Evolutionary conservation across 2,113 vertebrate species (phyloP).

Genomic region (Motacilla alba): DNA sequence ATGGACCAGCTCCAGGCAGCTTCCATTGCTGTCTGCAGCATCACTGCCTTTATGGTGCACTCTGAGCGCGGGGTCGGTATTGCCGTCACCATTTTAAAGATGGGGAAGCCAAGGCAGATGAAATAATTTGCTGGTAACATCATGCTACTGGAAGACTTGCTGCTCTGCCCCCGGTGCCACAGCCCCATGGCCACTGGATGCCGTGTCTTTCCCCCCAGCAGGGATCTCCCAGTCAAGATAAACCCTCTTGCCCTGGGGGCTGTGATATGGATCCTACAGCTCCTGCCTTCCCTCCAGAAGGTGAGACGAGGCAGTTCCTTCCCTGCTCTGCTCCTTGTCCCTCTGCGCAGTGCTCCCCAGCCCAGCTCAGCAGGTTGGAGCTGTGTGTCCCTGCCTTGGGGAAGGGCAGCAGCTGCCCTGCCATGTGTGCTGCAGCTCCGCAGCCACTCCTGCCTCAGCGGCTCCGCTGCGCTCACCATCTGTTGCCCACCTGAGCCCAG

Average conservation of each 20-base stretch:
- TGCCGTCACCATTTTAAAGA: background rate
- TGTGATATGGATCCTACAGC: rapidly evolving
- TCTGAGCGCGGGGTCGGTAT: background rate
- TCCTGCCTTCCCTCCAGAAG: background rate
- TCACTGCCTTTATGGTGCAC: background rate
- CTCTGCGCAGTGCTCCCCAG: background rate
- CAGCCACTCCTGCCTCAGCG: background rate
- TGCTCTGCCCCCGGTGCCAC: background rate
- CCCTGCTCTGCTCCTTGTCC: background rate
- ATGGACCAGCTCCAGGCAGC: background rate
- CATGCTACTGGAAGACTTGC: background rate
- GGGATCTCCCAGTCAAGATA: background rate
- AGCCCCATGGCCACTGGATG: background rate
- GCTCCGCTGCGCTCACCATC: background rate
- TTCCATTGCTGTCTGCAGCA: background rate
- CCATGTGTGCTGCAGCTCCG: background rate
- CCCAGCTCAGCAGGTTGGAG: background rate
- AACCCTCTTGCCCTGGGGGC: background rate
- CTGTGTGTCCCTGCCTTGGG: background rate
- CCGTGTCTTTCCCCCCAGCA: background rate
- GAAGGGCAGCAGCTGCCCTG: background rate
- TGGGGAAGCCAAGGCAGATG: background rate
- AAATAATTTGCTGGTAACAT: background rate
- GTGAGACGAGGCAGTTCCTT: background rate
- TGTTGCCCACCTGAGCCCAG: background rate